Evolutionary conservation across 2,797 vertebrate species (phyloP).

Genomic region (Anabas testudineus): DNA sequence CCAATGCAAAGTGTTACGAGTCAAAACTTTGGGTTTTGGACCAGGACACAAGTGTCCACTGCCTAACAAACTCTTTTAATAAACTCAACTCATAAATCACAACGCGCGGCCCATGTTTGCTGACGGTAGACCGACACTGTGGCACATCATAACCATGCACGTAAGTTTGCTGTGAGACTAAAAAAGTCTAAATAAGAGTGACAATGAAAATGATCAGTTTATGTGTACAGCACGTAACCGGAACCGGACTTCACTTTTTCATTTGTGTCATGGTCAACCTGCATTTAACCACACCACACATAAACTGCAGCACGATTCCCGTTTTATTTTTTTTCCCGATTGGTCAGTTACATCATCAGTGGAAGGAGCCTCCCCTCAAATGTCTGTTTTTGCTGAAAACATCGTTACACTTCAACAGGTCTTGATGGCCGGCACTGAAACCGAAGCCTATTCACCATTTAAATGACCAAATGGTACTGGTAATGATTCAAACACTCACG

Average conservation of each 20-base stretch:
- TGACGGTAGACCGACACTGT: not conserved
- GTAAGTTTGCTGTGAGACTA: not conserved
- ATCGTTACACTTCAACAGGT: not conserved
- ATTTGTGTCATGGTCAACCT: constrained; percentile 31
- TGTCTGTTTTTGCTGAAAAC: not conserved
- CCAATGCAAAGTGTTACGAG: too few species aligned
- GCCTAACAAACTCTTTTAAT: not conserved
- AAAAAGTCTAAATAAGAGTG: not conserved
- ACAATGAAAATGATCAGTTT: not conserved
- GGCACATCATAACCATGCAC: not conserved
- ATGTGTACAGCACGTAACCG: not conserved
- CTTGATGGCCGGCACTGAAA: not conserved
- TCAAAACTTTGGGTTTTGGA: not conserved
- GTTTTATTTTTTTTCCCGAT: not conserved
- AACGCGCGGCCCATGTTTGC: not conserved
- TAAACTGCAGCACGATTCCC: constrained; percentile 27
- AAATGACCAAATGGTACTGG: not conserved
- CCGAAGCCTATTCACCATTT: not conserved
- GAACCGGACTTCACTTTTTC: not conserved
- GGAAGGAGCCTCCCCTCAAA: constrained; percentile 31
- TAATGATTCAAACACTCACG: not conserved
- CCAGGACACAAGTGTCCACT: not conserved
- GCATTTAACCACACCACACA: constrained; percentile 25
- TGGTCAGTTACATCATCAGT: constrained; percentile 32
- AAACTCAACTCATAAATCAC: not conserved